phyloP scores from a whole-genome alignment of 2,888 invertebrate species.

The Eudemis profundana region DNA sequence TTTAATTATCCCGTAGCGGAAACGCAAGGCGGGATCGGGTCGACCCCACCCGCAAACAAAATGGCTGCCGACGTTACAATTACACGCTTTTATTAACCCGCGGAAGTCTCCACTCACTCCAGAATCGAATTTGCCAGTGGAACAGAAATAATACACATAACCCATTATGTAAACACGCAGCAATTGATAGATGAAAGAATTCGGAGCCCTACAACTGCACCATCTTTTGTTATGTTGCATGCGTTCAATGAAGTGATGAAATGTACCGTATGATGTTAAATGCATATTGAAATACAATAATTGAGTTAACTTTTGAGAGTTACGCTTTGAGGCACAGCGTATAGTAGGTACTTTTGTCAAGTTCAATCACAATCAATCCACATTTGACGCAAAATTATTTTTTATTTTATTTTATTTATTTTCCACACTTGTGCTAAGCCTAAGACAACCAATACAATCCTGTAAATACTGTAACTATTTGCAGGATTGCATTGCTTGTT shows the following conservation, averaged over 20 bases:
- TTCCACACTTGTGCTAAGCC: no score
- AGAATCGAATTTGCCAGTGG: constrained; percentile 53
- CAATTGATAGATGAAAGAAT: constrained; percentile 3
- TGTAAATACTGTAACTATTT: no score
- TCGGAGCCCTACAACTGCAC: constrained; percentile 6
- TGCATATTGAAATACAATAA: neutral
- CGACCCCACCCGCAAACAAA: constrained; percentile 83
- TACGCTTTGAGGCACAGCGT: no score
- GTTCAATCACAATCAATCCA: no score
- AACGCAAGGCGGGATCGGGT: constrained; percentile 80
- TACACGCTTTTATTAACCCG: constrained; percentile 69
- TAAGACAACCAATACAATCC: no score
- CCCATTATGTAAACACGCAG: constrained; percentile 7
- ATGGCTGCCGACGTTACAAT: constrained; percentile 81
- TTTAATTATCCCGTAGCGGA: constrained; percentile 82
- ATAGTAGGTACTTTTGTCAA: no score
- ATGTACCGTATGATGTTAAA: neutral
- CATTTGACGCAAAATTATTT: no score
- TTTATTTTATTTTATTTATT: no score
- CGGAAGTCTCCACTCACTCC: constrained; percentile 66
- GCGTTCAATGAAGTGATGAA: neutral
- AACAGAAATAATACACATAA: constrained; percentile 50
- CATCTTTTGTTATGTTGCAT: constrained; percentile 8
- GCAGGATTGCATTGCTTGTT: no score
- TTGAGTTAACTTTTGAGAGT: no score